A percentile compares a stretch with the other conserved stretches of the same genome.
phyloP scores from a whole-genome alignment of 2,888 invertebrate genomes.

The Phortica okadai region DNA sequence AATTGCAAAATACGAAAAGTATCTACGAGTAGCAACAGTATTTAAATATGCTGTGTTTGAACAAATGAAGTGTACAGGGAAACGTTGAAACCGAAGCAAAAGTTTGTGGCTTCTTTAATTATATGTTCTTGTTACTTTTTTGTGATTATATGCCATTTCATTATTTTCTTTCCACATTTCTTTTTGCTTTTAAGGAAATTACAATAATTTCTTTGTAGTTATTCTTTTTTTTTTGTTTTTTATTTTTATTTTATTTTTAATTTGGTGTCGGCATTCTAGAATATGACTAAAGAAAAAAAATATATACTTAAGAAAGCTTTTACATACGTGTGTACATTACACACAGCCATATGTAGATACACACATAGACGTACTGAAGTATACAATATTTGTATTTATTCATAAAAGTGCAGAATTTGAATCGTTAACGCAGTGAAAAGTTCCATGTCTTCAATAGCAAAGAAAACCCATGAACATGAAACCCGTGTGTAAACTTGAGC shows the following conservation, averaged over 20 bases:
- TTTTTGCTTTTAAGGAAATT: slow-evolving; percentile 32
- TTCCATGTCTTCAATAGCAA: too few relatives aligned
- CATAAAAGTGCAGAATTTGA: too few relatives aligned
- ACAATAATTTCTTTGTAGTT: slow-evolving; percentile 42
- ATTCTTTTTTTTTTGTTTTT: slow-evolving; percentile 36
- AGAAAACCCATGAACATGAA: too few relatives aligned
- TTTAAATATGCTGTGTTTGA: too few relatives aligned
- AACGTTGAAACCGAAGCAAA: neutral
- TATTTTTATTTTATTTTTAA: slow-evolving; percentile 37
- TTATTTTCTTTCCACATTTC: neutral
- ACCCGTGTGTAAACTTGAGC: too few relatives aligned
- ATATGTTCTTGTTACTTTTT: slow-evolving; percentile 1
- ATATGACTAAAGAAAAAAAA: slow-evolving; percentile 42
- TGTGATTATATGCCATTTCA: too few relatives aligned
- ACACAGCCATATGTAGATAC: neutral
- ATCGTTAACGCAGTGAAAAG: too few relatives aligned
- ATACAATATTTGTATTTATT: too few relatives aligned
- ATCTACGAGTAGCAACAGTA: too few relatives aligned
- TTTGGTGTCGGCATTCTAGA: slow-evolving; percentile 16
- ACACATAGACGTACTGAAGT: too few relatives aligned
- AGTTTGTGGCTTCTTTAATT: neutral
- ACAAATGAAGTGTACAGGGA: too few relatives aligned
- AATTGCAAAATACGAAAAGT: too few relatives aligned
- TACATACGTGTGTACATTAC: neutral
- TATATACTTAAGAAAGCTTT: slow-evolving; percentile 35